A percentile compares a stretch with the other conserved stretches of the same genome.
Conservation (phyloP, 2,797 vertebrate species). For the Acridotheres tristis region DNA sequence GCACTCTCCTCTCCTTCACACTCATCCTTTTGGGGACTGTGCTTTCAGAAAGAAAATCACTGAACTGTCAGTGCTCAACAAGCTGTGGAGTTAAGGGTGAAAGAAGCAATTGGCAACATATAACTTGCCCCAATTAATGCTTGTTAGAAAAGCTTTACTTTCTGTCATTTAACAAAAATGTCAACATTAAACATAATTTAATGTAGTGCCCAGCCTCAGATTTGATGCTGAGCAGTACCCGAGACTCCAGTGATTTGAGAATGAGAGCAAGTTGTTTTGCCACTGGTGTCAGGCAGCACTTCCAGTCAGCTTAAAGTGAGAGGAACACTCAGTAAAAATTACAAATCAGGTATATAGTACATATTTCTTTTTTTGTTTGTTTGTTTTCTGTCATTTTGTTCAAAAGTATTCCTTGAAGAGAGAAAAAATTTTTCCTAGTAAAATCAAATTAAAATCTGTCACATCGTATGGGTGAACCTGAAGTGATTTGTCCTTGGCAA, state of each 20-base stretch:
- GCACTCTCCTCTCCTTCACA: neutral
- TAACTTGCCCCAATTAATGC: neutral
- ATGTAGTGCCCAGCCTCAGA: neutral
- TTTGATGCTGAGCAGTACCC: neutral
- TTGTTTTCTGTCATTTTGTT: neutral
- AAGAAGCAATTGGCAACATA: neutral
- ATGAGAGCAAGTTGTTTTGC: neutral
- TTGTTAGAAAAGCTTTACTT: neutral
- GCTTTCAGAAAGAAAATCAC: neutral
- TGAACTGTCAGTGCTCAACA: neutral
- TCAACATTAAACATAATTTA: neutral
- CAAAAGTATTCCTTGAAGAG: neutral
- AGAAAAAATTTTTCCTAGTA: neutral
- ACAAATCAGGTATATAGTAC: neutral
- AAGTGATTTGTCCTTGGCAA: neutral
- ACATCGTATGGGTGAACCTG: neutral
- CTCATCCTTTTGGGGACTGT: neutral
- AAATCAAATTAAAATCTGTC: neutral
- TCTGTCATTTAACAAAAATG: neutral
- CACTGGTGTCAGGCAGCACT: neutral
- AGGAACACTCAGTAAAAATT: neutral
- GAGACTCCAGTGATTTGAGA: neutral
- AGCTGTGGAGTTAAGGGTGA: neutral
- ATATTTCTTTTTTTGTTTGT: neutral
- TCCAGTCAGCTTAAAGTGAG: neutral